phyloP scores from a whole-genome alignment of 1,140 invertebrate species.

The Neodiprion lecontei region DNA sequence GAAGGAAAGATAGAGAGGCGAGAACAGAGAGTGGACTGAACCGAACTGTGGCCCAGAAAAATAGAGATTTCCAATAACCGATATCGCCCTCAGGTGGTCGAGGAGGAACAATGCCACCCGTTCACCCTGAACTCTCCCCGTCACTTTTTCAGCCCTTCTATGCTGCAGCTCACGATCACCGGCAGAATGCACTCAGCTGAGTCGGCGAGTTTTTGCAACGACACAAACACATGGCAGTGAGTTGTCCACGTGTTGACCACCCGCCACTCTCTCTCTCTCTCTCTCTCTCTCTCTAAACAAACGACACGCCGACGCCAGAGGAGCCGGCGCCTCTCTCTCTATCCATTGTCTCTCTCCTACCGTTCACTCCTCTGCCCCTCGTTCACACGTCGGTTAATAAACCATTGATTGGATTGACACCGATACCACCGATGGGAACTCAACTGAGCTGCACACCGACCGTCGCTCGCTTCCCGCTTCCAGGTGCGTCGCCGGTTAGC shows the following conservation, averaged over 20 bases:
- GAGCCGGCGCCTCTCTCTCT: conserved; percentile 1
- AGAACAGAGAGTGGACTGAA: too few relatives aligned
- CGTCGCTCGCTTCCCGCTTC: too few relatives aligned
- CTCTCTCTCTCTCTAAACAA: conserved; percentile 33
- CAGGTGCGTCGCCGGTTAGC: neutral
- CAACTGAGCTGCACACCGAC: neutral
- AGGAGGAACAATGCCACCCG: conserved; percentile 8
- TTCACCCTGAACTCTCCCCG: conserved; percentile 8
- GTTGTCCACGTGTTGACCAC: conserved; percentile 10
- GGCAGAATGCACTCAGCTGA: too few relatives aligned
- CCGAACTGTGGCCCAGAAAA: conserved; percentile 51
- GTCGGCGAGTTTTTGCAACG: conserved; percentile 15
- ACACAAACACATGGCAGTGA: conserved; percentile 11
- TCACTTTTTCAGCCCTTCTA: conserved; percentile 18
- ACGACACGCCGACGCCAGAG: conserved; percentile 22
- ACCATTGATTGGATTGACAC: conserved; percentile 54
- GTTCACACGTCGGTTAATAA: conserved; percentile 55
- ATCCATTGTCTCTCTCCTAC: conserved; percentile 21
- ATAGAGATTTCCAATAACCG: conserved; percentile 60
- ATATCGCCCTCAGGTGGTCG: conserved; percentile 34
- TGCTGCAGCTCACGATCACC: conserved; percentile 12
- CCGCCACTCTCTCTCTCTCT: conserved; percentile 19
- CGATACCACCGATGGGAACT: neutral
- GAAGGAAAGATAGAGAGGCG: neutral
- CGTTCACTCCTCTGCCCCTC: conserved; percentile 23